Evolutionary conservation across 1,140 invertebrate genomes (phyloP), one percentile per base, ranked within the genome.

Genomic region (Bombus turneri): DNA sequence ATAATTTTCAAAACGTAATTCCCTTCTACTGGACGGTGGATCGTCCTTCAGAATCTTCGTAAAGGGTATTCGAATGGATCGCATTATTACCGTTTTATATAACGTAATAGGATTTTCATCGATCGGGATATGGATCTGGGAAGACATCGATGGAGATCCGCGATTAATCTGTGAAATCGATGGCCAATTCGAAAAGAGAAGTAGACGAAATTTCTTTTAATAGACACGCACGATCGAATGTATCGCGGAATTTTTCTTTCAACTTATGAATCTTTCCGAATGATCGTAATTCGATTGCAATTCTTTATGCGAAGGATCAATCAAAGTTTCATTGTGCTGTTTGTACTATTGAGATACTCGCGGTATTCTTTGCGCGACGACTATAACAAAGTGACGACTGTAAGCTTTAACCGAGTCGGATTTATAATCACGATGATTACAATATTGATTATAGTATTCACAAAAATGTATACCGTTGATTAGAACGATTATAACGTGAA

Each of bases 1-100:
- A 91, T 90, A 74, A 92, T 92, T 92, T 92, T 85, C 71, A 84
- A 87, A 87, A 86, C 88, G 77, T 87, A 91, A 92, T 90, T 86
- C 87, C 69, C 39, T 22, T 76, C 78, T 87, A 57, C 59, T 28
- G 59, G 57, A 22, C 59, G 15, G 53, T 22, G 22, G 25, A 28
- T 39, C 53, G 43, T 18, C 3, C 39, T 18, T 6, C 75, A 34
- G 77, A 34, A 31, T n/a, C n/a, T 73, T 37, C 25, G 57, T 18
- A 87, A 74, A 85, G 80, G 87, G 77, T 76, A 43, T 53, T 68
- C 62, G 22, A 76, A 59, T n/a, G 47, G 31, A 59, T 64, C 41
- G 39, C 4, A 59, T 88, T 84, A 86, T 85, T 80, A 78, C 68
- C 13, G 69, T 13, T 3, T 39, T 76, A 59, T 10, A 76, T 37